These are phyloP conservation scores for Murina feae DNA, from an alignment of 2,113 vertebrate genomes.

Conservation along the genomic window DNA sequence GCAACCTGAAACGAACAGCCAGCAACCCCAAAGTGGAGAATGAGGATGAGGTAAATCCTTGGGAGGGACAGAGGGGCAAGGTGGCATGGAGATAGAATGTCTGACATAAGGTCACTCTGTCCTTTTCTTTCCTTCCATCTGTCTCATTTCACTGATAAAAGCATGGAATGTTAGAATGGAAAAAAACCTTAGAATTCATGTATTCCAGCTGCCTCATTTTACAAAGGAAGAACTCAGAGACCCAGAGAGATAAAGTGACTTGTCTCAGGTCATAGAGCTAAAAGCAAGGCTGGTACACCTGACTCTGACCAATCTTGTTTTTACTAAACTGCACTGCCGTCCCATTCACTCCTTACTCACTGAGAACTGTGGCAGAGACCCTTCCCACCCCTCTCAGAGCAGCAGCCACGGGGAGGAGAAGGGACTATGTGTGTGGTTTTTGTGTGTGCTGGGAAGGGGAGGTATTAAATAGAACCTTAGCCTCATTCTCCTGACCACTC, in stretches of 20 bases:
- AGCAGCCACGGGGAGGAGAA: neutral
- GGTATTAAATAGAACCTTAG: neutral
- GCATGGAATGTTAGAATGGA: constrained; percentile 54
- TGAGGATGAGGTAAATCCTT: constrained; percentile 88
- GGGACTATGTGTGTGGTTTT: neutral
- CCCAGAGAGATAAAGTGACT: constrained; percentile 38
- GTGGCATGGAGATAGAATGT: neutral
- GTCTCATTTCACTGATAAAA: constrained; percentile 61
- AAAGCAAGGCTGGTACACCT: neutral
- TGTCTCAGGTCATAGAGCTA: neutral
- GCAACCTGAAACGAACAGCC: constrained; percentile 94
- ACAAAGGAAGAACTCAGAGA: constrained; percentile 33
- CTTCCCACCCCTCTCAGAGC: neutral
- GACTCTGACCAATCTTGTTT: neutral
- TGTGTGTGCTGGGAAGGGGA: neutral
- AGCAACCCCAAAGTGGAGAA: constrained; percentile 98
- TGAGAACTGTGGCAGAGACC: neutral
- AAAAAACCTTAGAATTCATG: constrained; percentile 57
- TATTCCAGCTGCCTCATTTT: constrained; percentile 47
- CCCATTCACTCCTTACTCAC: neutral
- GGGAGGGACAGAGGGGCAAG: neutral
- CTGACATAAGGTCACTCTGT: neutral
- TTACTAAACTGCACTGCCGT: neutral
- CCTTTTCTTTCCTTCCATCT: constrained; percentile 35
- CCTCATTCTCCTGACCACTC: neutral